phyloP scores from a whole-genome alignment of 2,888 invertebrate genomes.

The Sabatieria punctata region DNA sequence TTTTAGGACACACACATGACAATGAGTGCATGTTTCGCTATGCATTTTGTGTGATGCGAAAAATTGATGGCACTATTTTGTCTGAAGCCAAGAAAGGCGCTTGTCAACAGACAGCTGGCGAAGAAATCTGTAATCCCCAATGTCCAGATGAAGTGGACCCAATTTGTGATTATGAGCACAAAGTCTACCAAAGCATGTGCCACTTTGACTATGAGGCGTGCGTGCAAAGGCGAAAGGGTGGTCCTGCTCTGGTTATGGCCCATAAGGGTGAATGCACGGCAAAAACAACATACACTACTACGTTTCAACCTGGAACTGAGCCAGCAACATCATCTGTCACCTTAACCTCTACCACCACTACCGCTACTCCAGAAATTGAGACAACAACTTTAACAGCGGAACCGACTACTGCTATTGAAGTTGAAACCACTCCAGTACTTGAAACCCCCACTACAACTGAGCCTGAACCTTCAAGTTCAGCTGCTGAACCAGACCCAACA shows the following conservation, averaged over 20 bases:
- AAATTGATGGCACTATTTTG: constrained; percentile 5
- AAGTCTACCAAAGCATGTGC: constrained; percentile 15
- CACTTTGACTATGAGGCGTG: constrained; percentile 14
- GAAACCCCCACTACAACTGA: constrained; percentile 10
- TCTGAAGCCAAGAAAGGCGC: neutral
- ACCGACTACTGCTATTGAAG: constrained; percentile 1
- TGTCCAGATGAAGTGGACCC: neutral
- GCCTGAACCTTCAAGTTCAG: constrained; percentile 1
- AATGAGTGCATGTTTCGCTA: constrained; percentile 14
- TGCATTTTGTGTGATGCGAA: constrained; percentile 12
- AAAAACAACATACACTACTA: too few species aligned
- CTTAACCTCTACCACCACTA: constrained; percentile 6
- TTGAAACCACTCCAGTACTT: constrained; percentile 7
- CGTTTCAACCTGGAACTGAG: constrained; percentile 8
- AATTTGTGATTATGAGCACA: constrained; percentile 2
- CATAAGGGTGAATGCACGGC: neutral
- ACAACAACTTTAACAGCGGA: constrained; percentile 9
- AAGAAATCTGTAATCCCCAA: neutral
- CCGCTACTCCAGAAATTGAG: constrained; percentile 8
- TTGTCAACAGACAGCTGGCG: neutral
- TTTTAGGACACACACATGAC: constrained; percentile 13
- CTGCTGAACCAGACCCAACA: neutral
- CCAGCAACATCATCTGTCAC: constrained; percentile 8
- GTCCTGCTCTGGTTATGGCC: neutral
- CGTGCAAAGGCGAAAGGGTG: neutral